Conservation (phyloP, 2,113 vertebrate species). For the Nycticebus coucang region DNA sequence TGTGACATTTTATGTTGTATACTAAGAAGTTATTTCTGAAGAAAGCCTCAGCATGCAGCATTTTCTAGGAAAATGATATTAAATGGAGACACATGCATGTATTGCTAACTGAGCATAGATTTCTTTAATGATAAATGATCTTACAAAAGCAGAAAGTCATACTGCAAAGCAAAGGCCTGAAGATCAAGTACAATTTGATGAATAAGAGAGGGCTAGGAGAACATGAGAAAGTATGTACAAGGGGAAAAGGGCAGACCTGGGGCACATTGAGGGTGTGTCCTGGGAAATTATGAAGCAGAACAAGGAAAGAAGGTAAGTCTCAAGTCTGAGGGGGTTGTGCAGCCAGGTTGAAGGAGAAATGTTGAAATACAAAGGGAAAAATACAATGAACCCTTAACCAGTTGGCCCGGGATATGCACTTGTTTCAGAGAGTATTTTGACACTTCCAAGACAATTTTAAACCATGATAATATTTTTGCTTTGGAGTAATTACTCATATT, state of each 20-base stretch:
- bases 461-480: not conserved
- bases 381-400: not conserved
- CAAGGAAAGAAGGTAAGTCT: not conserved
- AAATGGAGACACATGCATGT: not conserved
- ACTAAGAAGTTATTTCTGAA: not conserved
- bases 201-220: not conserved
- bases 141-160: not conserved
- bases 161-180: not conserved
- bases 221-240: not conserved
- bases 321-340: not conserved
- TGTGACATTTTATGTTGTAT: not conserved
- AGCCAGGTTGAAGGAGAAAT: not conserved
- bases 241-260: not conserved
- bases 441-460: not conserved
- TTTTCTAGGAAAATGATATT: not conserved
- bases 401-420: not conserved
- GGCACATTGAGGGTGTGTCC: fast-evolving
- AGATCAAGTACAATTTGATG: not conserved
- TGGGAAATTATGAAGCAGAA: not conserved
- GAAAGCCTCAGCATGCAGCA: not conserved
- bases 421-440: not conserved
- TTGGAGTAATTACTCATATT: not conserved
- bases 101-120: not conserved
- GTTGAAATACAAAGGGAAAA: not conserved
- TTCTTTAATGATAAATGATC: not conserved